A percentile compares a stretch with the other conserved stretches of the same genome.
phyloP scores from a whole-genome alignment of 2,888 invertebrate species.

The Lobophora halterata region DNA sequence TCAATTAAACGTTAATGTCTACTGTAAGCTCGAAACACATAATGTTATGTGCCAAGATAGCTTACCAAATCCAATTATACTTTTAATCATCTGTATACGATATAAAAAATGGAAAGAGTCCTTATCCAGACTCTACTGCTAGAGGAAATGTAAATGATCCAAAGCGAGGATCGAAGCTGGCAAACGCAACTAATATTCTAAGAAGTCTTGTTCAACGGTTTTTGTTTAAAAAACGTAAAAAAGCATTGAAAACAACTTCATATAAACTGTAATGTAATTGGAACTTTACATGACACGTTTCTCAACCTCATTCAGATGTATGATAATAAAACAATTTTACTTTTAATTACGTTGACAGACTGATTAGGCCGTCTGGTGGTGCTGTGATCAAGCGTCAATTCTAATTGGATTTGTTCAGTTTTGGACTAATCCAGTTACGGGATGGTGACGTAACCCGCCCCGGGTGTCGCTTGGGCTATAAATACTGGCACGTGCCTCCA shows the following conservation, averaged over 20 bases:
- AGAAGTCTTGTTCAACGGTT: too few species aligned
- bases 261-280: background rate
- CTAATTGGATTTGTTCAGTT: conserved; percentile 39
- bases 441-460: conserved; percentile 63
- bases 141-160: too few species aligned
- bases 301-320: conserved; percentile 14
- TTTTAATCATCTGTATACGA: conserved; percentile 1
- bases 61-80: conserved; percentile 16
- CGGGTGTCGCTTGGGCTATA: conserved; percentile 65
- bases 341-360: conserved; percentile 29
- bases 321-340: conserved; percentile 27
- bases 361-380: conserved; percentile 15
- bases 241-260: background rate
- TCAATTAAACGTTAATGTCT: conserved; percentile 18
- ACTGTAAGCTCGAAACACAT: conserved; percentile 6
- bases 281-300: conserved; percentile 1
- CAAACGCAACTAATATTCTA: too few species aligned
- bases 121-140: too few species aligned
- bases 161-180: too few species aligned
- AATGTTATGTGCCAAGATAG: conserved; percentile 23
- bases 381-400: conserved; percentile 12
- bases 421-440: conserved; percentile 48
- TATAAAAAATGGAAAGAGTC: too few species aligned
- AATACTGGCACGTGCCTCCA: conserved; percentile 66
- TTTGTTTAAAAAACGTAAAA: too few species aligned